Evolutionary conservation across 1,140 invertebrate genomes (phyloP), one percentile per base, ranked within the genome.

Genomic region (Drosophila burlai): DNA sequence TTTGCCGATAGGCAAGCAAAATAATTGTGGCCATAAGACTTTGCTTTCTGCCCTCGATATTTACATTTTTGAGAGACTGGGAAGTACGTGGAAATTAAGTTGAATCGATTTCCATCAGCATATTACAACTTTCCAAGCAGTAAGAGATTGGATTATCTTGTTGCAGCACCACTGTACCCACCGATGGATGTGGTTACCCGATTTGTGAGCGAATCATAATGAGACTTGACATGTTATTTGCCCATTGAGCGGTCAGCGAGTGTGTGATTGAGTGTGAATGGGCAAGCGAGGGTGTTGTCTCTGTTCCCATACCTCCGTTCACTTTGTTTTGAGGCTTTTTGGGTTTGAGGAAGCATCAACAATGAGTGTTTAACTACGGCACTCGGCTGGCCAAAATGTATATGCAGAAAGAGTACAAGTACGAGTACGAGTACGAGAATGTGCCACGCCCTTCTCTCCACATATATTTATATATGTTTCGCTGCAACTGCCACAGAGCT

Each of bases 201-300:
- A 82, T 69, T 82, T 90, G 71, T 67, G 67, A 74, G 72, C 61
- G 49, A 82, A 64, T 60, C 74, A 83, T 92, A 92, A 91, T 91
- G 82, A 83, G 84, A 91, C 90, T 81, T 91, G 90, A 91, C 90
- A 91, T 91, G 90, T 90, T 91, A 91, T 91, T 91, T 91, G 84
- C 84, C 81, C 85, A 91, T 91, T 82, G 85, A 82, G 55, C 47
- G 78, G 57, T 66, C 58, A 58, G 46, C 57, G 61, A 66, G 64
- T 65, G 60, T 72, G 80, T 74, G 71, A 73, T 79, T 85, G 66
- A 54, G 65, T 81, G 64, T 81, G 65, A 71, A 43, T 62, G 40
- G 61, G 31, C 29, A 29, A 26, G 13, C 18, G 46, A 13, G 40
- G 61, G 47, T 42, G 69, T 55, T 43, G 58, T 58, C 42, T 49